Conservation (phyloP, 2,888 invertebrate genomes). For the Diplolepis rosae region DNA sequence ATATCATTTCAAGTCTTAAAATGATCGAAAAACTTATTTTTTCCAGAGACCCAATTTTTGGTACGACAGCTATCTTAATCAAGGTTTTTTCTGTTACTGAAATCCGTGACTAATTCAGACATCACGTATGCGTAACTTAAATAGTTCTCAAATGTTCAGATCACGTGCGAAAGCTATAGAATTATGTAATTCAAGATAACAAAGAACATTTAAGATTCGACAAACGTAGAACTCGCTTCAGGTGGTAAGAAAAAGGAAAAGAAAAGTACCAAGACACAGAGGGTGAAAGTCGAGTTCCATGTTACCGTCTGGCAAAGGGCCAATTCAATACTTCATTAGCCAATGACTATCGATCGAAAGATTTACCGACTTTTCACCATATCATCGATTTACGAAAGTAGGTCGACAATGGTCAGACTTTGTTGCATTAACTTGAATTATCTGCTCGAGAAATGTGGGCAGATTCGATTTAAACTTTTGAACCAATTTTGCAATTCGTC, state of each 20-base stretch:
- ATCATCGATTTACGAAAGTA: neutral
- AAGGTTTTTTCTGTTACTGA: neutral
- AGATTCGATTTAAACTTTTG: neutral
- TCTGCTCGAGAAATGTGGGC: neutral
- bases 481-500: neutral
- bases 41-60: neutral
- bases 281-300: neutral
- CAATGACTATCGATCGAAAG: neutral
- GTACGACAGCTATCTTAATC: neutral
- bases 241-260: conserved; percentile 14
- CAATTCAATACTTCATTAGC: neutral
- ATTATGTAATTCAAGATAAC: conserved; percentile 22
- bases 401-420: neutral
- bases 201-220: conserved; percentile 26
- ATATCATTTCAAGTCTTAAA: neutral
- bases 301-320: neutral
- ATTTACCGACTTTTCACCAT: neutral
- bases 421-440: neutral
- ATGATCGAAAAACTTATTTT: neutral
- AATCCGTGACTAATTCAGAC: neutral
- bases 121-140: neutral
- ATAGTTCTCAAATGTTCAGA: neutral
- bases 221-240: conserved; percentile 9
- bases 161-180: conserved; percentile 16
- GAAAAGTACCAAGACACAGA: neutral